Percentiles rank a stretch among this genome's conserved stretches.
Conservation (phyloP, 2,888 invertebrate genomes). For the Nephrotoma flavescens region DNA sequence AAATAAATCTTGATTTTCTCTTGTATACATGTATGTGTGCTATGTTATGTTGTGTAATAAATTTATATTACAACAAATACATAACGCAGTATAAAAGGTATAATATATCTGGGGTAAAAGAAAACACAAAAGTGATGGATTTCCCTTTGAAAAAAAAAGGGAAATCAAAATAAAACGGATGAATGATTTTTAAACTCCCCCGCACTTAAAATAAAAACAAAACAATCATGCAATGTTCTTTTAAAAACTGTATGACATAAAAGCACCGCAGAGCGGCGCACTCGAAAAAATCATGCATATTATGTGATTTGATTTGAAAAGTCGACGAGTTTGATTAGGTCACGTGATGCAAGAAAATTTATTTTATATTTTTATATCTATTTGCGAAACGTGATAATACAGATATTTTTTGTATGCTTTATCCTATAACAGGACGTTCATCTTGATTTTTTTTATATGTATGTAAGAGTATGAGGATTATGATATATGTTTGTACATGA, state of each 20-base stretch:
- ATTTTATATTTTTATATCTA: neutral
- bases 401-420: neutral
- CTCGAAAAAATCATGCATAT: neutral
- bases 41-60: neutral
- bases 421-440: neutral
- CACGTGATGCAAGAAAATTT: neutral
- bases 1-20: neutral
- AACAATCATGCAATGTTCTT: neutral
- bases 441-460: neutral
- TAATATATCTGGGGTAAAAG: neutral
- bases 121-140: neutral
- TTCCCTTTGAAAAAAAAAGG: neutral
- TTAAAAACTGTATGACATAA: neutral
- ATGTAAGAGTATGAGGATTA: neutral
- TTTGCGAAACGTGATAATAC: neutral
- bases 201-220: neutral
- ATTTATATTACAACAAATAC: neutral
- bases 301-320: neutral
- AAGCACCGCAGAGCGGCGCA: neutral
- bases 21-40: neutral
- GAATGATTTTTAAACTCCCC: neutral
- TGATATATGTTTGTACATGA: neutral
- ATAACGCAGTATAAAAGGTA: neutral
- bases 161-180: neutral
- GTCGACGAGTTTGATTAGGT: conserved; percentile 1